Conservation (phyloP, 2,797 vertebrate species). For the Vultur gryphus region DNA sequence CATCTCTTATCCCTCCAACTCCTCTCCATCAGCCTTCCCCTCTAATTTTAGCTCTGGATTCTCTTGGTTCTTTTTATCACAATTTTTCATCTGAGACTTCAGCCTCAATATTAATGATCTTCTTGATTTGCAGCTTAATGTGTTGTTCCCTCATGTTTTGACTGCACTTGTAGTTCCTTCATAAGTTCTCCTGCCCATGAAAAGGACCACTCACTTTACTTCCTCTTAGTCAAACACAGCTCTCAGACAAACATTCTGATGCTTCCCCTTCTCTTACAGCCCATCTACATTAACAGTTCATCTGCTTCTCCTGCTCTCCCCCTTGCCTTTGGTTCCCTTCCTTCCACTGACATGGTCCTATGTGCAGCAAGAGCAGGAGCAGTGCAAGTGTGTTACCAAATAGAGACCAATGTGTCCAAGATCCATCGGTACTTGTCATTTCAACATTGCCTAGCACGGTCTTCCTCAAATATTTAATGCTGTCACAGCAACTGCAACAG, state of each 20-base stretch:
- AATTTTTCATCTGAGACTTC: background rate
- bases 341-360: background rate
- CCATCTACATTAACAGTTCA: background rate
- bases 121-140: background rate
- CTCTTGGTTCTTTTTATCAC: background rate
- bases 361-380: background rate
- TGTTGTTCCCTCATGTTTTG: background rate
- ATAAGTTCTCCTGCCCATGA: background rate
- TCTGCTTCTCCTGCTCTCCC: background rate
- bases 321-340: background rate
- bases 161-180: background rate
- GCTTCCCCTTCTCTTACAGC: background rate
- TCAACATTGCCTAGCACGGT: background rate
- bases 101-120: background rate
- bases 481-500: background rate
- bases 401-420: background rate
- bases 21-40: background rate
- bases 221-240: background rate
- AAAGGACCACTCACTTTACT: background rate
- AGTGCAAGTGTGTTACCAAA: background rate
- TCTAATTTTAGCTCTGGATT: background rate
- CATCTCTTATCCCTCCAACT: background rate
- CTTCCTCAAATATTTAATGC: background rate
- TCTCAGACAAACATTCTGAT: background rate
- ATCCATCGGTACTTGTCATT: background rate